Percentiles rank a stretch among this genome's conserved stretches.
These are phyloP conservation scores for Oreortyx pictus DNA, from an alignment of 2,797 vertebrate species.

Conservation along the genomic window DNA sequence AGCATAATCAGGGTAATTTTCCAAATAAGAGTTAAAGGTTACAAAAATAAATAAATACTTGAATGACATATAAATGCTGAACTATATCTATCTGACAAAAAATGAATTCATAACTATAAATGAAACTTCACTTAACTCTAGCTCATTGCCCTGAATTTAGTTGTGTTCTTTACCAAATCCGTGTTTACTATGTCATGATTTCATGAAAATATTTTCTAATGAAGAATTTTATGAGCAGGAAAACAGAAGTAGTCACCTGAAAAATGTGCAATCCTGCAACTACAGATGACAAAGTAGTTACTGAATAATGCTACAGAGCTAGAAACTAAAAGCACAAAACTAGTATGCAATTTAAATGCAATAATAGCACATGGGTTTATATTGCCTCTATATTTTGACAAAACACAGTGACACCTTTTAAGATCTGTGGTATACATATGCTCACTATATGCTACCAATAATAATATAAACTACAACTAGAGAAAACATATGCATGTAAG, in stretches of 20 bases:
- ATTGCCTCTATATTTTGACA: background rate
- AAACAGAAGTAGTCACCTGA: background rate
- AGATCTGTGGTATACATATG: background rate
- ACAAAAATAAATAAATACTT: background rate
- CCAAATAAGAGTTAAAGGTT: background rate
- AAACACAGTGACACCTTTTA: background rate
- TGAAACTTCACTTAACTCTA: background rate
- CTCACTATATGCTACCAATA: background rate
- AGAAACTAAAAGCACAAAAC: background rate
- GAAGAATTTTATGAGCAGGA: background rate
- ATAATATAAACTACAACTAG: too few species aligned
- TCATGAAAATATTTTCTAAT: background rate
- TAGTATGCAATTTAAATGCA: background rate
- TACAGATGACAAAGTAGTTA: background rate
- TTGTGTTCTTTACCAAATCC: background rate
- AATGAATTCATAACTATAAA: background rate
- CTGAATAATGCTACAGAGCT: background rate
- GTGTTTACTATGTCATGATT: background rate
- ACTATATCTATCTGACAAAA: background rate
- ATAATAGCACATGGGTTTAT: background rate
- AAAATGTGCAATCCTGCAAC: background rate
- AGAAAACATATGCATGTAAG: background rate
- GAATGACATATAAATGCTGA: background rate
- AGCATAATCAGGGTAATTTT: background rate
- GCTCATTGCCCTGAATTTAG: background rate